Base-by-base conservation (phyloP, 2,888 invertebrate species). In the Scaptomyza cyrtandrae region DNA sequence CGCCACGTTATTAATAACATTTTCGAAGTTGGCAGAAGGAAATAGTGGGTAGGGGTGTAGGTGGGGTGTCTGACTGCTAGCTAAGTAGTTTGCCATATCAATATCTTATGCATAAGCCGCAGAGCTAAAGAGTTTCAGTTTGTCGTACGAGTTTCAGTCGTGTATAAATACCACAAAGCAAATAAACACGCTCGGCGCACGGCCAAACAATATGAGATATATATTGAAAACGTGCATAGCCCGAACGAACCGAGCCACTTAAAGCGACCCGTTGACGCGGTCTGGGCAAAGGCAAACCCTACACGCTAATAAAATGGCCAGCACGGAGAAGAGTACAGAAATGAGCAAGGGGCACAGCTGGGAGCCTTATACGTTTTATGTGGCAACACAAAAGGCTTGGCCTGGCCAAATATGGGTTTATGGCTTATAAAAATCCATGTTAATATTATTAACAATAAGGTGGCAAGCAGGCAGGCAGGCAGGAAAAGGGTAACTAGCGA, bases 401-500 rank as follows among this genome's bases (percentile, higher is more conserved):
- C 71, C 74, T 10, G 33, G 33, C 31, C 75, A 84, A 86, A 81
- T 85, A 80, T 84, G 74, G 86, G 85, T 84, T 85, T 85, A 86
- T 85, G 84, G 86, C 85, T 84, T 86, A 84, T 86, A 85, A 85
- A 86, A 85, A 86, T 81, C 85, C 85, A 86, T 85, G 85, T 85
- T 85, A 85, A 85, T 85, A 85, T 71, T 86, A 86, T 85, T 84
- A 86, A 86, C 80, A 85, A 79, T 79, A 59, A 50, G 50, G 53
- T 41, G 39, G 39, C 39, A 16, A 9, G 3, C 39, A 41, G 53
- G 61, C 60, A 53, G 62, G 64, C 46, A 35, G 31, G 68, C 24
- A 75, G 72, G 62, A 80, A 83, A 82, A 80, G 86, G 83, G 83
- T 82, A 80, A 83, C 80, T 77, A 73, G 69, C 66, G 63, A 58